These are phyloP conservation scores for Pangasius macronema DNA, from an alignment of 2,797 vertebrate genomes.

Conservation along the genomic window DNA sequence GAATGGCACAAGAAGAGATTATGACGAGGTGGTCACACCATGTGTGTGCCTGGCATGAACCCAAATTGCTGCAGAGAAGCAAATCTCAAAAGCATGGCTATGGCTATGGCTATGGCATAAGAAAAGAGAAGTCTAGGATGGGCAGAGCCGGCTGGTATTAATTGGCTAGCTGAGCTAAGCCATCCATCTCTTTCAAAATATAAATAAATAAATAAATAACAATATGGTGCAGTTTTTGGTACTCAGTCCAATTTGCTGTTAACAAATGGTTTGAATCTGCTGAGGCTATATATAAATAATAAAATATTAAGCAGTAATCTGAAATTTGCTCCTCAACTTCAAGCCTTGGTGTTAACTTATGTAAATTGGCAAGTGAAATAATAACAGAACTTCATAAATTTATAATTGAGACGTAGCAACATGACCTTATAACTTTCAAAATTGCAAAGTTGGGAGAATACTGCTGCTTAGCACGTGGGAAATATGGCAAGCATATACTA, in stretches of 20 bases:
- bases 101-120: neutral
- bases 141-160: neutral
- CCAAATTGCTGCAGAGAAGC: conserved; percentile 13
- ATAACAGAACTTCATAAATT: neutral
- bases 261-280: neutral
- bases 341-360: neutral
- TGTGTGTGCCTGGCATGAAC: conserved; percentile 24
- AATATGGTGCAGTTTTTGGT: neutral
- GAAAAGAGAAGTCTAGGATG: neutral
- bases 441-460: neutral
- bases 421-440: neutral
- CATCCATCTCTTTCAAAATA: neutral
- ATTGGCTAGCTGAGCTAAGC: neutral
- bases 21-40: conserved; percentile 23
- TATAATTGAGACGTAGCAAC: neutral
- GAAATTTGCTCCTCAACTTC: neutral
- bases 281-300: neutral
- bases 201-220: neutral
- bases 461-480: neutral
- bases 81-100: neutral
- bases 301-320: too few species aligned
- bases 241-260: too few species aligned
- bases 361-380: neutral
- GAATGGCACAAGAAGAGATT: conserved; percentile 13
- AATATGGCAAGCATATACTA: neutral